Conservation (phyloP, 2,888 invertebrate genomes). For the Hylaea fasciaria region DNA sequence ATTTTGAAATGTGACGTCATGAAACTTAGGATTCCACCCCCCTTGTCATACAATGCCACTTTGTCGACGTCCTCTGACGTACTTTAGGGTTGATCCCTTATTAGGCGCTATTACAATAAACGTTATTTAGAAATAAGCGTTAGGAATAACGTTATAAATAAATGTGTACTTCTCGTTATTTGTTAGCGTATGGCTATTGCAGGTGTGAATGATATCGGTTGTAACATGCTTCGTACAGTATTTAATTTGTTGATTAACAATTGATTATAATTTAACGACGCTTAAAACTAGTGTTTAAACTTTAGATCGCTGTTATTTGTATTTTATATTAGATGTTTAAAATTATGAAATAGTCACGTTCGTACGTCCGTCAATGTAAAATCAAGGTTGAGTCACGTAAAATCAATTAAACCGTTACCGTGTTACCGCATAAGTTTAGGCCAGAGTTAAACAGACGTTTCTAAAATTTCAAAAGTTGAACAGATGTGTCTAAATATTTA, state of each 20-base stretch:
- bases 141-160: slow-evolving; percentile 3
- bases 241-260: slow-evolving; percentile 51
- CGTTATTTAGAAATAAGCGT: slow-evolving; percentile 4
- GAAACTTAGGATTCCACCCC: too few species aligned
- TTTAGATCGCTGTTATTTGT: slow-evolving; percentile 56
- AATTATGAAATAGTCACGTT: slow-evolving; percentile 44
- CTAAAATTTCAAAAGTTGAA: too few species aligned
- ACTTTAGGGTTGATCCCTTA: too few species aligned
- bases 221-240: slow-evolving; percentile 54
- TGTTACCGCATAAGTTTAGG: too few species aligned
- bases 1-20: too few species aligned
- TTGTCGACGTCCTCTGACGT: too few species aligned
- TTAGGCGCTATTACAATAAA: slow-evolving; percentile 12
- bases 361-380: slow-evolving; percentile 38
- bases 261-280: slow-evolving; percentile 54
- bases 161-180: slow-evolving; percentile 30
- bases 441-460: too few species aligned
- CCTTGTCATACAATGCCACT: too few species aligned
- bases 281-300: slow-evolving; percentile 54
- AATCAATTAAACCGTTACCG: background rate
- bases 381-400: slow-evolving; percentile 27
- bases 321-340: slow-evolving; percentile 50
- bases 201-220: slow-evolving; percentile 32
- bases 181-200: slow-evolving; percentile 28
- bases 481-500: too few species aligned